Evolutionary conservation across 1,140 invertebrate genomes (phyloP), one percentile per base, ranked within the genome.

Genomic region (Philaenus spumarius): DNA sequence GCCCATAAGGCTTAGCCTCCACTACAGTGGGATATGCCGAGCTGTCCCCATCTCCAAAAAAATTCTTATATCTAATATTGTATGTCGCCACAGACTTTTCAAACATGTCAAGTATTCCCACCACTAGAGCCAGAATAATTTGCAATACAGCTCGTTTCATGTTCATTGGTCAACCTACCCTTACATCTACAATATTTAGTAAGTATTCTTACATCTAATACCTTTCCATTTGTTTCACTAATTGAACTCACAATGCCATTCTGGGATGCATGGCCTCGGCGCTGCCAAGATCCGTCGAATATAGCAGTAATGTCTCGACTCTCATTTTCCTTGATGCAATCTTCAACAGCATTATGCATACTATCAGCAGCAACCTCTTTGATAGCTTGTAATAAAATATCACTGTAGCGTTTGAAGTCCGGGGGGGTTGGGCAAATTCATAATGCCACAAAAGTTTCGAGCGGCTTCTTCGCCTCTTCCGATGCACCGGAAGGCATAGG

Each of bases 1-100:
- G 14, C 22, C 60, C 62, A 61, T 66, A 64, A 46, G 61, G 58
- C 19, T 59, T 48, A 24, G 47, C 54, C 60, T 64, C 48, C 48
- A 64, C 46, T 14, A 66, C 58, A n/a, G 39, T n/a, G 22, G 23
- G 39, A 35, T 12, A 62, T 17, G 58, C 43, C 17, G 57, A 26
- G 14, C 60, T 60, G 40, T 66, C 62, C 22, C 62, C 62, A 37
- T 66, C 62, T 23, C 62, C 59, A 52, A 66, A 53, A 57, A 59
- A 62, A 42, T 60, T 37, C 37, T 54, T 51, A 48, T 64, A 65
- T 54, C 47, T 52, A 17, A 61, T 43, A 39, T 51, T 39, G 39
- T 59, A 58, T 14, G 48, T 51, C 5, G 23, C 51, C 19, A n/a
- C 7, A 4, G 51, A 54, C 23, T 7, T 9, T 15, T 22, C n/a